Evolutionary conservation across 2,888 invertebrate genomes (phyloP).

Genomic region (Dyspetes luteomarginatus): DNA sequence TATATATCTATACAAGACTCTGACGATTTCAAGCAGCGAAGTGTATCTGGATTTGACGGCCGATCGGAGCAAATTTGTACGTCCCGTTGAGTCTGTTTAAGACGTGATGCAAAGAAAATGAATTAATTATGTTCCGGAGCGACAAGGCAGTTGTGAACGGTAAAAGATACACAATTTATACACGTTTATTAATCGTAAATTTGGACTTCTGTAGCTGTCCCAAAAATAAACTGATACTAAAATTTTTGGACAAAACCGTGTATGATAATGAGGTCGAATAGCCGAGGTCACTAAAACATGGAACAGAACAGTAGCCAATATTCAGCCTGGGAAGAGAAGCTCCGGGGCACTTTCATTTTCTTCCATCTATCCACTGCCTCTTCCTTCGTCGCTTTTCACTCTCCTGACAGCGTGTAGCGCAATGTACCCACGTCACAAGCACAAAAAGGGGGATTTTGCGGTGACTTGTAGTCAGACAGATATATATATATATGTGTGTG

Average conservation of each 20-base stretch:
- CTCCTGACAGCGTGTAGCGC: slow-evolving; percentile 32
- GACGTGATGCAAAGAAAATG: slow-evolving; percentile 25
- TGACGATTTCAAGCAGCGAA: neutral
- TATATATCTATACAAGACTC: neutral
- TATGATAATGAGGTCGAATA: too few relatives aligned
- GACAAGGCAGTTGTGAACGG: neutral
- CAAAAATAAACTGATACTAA: too few relatives aligned
- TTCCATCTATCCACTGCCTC: slow-evolving; percentile 37
- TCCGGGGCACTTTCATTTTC: slow-evolving; percentile 68
- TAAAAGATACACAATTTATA: neutral
- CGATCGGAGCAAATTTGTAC: slow-evolving; percentile 26
- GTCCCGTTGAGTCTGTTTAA: slow-evolving; percentile 30
- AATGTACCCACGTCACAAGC: slow-evolving; percentile 56
- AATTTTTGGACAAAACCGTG: too few relatives aligned
- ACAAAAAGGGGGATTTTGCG: slow-evolving; percentile 31
- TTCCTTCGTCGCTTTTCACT: slow-evolving; percentile 16
- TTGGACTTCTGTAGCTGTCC: too few relatives aligned
- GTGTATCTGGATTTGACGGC: slow-evolving; percentile 45
- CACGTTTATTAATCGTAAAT: neutral
- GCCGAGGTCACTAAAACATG: too few relatives aligned
- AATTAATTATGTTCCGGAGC: slow-evolving; percentile 46
- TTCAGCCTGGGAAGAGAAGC: slow-evolving; percentile 21
- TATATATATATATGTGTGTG: neutral
- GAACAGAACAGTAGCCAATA: neutral
- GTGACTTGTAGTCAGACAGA: neutral